Evolutionary conservation across 2,888 invertebrate genomes (phyloP), one percentile per base, ranked within the genome.

Genomic region (Aphrophora alni): DNA sequence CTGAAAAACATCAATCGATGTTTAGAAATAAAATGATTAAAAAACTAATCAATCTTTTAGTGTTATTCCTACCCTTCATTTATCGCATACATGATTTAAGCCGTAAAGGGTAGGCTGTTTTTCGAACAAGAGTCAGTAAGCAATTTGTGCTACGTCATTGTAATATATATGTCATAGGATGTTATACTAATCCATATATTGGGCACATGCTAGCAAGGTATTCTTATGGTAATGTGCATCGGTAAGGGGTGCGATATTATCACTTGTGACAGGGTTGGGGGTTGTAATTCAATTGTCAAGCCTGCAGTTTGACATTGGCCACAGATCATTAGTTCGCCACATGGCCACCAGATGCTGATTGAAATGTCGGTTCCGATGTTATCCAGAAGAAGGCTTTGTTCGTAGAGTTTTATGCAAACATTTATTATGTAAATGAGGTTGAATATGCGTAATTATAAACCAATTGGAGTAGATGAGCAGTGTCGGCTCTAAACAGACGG

Each of bases 301-400:
- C 59, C 21, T 59, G 59, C 59, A 59, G 59, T 59, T 59, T 59
- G 59, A 59, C 59, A 59, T 59, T 59, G 59, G 59, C 59, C 59
- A 59, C 59, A 59, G 21, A 59, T 59, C 59, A 59, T 59, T 59
- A 59, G 59, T 59, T 59, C 59, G 59, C 59, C 59, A 59, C 21
- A 59, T 59, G 59, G 59, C 59, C 59, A 59, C 59, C 59, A 59
- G 59, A 59, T 59, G 59, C 59, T 59, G 59, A 59, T 59, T 59
- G 59, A 21, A 21, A 21, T 21, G 59, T 59, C 1, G 21, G 1
- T n/a, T 59, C 21, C 21, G 59, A 59, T 59, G 12, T 14, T 59
- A 21, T 59, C n/a, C 59, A 59, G 59, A 10, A n/a, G 44, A 2
- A 44, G 10, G 44, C 44, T 14, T 44, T 44, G 17, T 44, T 12